phyloP scores from a whole-genome alignment of 2,888 invertebrate species.

The Tetragonula carbonaria region DNA sequence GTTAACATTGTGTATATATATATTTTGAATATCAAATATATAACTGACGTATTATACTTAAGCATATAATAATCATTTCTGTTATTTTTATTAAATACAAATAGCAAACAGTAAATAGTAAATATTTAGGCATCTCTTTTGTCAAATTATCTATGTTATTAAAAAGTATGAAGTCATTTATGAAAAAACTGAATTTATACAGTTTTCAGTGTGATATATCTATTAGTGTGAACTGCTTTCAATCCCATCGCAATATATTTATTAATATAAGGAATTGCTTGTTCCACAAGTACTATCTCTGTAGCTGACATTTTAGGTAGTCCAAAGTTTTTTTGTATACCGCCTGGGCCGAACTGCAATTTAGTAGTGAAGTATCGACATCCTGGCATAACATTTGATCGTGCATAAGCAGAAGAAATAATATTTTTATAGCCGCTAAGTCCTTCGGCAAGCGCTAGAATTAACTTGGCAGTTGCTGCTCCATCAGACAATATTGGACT shows the following conservation, averaged over 20 bases:
- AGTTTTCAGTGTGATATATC: slow-evolving; percentile 5
- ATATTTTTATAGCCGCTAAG: slow-evolving; percentile 69
- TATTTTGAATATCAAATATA: slow-evolving; percentile 13
- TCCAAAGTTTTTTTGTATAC: slow-evolving; percentile 73
- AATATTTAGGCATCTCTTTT: neutral
- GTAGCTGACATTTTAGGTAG: slow-evolving; percentile 75
- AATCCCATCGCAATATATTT: slow-evolving; percentile 68
- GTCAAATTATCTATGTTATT: neutral
- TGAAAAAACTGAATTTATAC: neutral
- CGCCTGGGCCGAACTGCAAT: slow-evolving; percentile 75
- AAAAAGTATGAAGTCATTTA: neutral
- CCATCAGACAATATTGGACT: slow-evolving; percentile 73
- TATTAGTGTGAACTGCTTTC: slow-evolving; percentile 32
- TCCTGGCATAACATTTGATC: slow-evolving; percentile 75
- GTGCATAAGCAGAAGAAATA: slow-evolving; percentile 75
- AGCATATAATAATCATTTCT: slow-evolving; percentile 36
- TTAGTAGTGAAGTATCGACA: slow-evolving; percentile 77
- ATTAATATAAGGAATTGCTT: slow-evolving; percentile 74
- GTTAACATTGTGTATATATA: neutral
- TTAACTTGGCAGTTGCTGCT: slow-evolving; percentile 75
- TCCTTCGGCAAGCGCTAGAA: slow-evolving; percentile 73
- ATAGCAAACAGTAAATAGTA: neutral
- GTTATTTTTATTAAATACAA: slow-evolving; percentile 27
- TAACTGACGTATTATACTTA: slow-evolving; percentile 20
- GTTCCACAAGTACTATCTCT: slow-evolving; percentile 74